A percentile compares a stretch with the other conserved stretches of the same genome.
Conservation (phyloP, 2,113 vertebrate genomes). For the Trematomus loennbergii region DNA sequence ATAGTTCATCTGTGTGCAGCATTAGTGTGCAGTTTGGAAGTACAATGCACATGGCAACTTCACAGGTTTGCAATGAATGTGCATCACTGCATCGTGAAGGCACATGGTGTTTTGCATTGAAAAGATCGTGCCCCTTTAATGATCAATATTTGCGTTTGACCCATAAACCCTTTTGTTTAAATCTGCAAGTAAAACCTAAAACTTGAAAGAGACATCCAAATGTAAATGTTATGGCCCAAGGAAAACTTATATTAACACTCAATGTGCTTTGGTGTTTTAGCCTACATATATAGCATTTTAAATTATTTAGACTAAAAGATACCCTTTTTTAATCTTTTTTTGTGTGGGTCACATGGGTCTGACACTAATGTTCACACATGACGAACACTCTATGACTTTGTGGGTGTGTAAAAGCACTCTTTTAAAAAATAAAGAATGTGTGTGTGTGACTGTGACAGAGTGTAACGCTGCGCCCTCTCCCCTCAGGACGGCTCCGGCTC, state of each 20-base stretch:
- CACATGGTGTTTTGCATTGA: no score
- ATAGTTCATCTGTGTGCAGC: background rate
- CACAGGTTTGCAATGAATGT: background rate
- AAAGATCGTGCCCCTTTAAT: no score
- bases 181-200: background rate
- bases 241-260: background rate
- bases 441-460: constrained; percentile 1
- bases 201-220: background rate
- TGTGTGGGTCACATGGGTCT: background rate
- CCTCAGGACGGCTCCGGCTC: constrained; percentile 95
- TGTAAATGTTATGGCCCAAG: background rate
- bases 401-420: background rate
- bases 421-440: background rate
- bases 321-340: background rate
- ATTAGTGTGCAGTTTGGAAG: background rate
- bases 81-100: background rate
- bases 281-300: background rate
- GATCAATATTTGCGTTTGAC: background rate
- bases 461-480: constrained; percentile 70
- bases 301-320: background rate
- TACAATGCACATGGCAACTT: no score
- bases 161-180: no score
- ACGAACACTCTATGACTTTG: background rate
- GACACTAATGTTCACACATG: background rate
- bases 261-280: background rate